These are phyloP conservation scores for Rhinichthys osculus DNA, from an alignment of 2,797 vertebrate genomes.

Conservation along the genomic window DNA sequence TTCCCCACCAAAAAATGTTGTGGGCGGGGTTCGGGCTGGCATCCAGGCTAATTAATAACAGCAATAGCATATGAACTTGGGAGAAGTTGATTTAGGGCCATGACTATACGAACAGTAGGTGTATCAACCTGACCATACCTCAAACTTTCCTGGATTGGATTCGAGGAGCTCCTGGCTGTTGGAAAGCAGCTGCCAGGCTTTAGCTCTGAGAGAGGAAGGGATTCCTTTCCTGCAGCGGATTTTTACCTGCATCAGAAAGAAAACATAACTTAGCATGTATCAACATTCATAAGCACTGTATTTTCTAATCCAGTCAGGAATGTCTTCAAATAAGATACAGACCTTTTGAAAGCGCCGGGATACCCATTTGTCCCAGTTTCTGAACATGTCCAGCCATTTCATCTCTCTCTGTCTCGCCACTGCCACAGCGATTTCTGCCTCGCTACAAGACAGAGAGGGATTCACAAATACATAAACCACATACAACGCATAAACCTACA, in stretches of 20 bases:
- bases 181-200: conserved; percentile 91
- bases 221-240: conserved; percentile 91
- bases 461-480: conserved; percentile 15
- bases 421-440: conserved; percentile 80
- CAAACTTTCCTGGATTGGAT: conserved; percentile 86
- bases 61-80: not conserved
- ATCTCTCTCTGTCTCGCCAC: conserved; percentile 90
- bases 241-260: conserved; percentile 81
- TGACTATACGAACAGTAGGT: not conserved
- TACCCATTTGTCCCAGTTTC: conserved; percentile 92
- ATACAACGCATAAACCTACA: conserved; percentile 22
- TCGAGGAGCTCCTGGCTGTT: conserved; percentile 88
- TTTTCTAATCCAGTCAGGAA: not conserved
- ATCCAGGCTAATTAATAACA: not conserved
- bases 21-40: too few relatives aligned
- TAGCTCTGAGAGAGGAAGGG: conserved; percentile 87
- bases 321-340: conserved; percentile 8
- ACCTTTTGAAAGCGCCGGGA: conserved; percentile 92
- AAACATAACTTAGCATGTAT: not conserved
- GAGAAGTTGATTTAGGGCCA: not conserved
- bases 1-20: too few relatives aligned
- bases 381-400: conserved; percentile 95
- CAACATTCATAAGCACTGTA: not conserved
- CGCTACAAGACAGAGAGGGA: conserved; percentile 71
- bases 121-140: conserved; percentile 72